Evolutionary conservation across 2,888 invertebrate species (phyloP).

Genomic region (Hirtodrosophila alboralis): DNA sequence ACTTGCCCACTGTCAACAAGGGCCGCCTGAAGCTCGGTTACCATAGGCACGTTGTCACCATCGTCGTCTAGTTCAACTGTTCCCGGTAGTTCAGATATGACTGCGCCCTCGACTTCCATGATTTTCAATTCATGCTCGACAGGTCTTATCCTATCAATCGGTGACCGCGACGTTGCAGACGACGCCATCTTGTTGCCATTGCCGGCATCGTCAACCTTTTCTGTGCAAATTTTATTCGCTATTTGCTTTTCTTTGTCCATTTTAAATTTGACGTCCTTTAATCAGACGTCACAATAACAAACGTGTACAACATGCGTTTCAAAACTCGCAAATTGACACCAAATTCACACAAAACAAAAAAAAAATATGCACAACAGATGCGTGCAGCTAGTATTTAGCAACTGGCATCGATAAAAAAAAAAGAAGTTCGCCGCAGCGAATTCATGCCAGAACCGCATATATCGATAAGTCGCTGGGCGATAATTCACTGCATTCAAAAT

Average conservation of each 20-base stretch:
- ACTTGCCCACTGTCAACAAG: neutral
- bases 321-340: no score
- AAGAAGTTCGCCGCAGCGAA: neutral
- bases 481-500: no score
- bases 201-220: conserved; percentile 35
- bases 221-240: neutral
- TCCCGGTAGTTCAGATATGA: neutral
- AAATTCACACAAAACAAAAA: neutral
- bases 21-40: conserved; percentile 21
- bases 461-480: conserved; percentile 2
- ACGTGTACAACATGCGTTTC: neutral
- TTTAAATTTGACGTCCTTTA: neutral
- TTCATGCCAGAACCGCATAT: neutral
- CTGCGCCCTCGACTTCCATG: conserved; percentile 60
- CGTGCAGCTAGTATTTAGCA: neutral
- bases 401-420: conserved; percentile 11
- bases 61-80: conserved; percentile 56
- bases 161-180: neutral
- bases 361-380: neutral
- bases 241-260: conserved; percentile 17
- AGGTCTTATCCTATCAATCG: neutral
- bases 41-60: conserved; percentile 4
- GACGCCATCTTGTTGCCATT: conserved; percentile 69
- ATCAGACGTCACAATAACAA: no score
- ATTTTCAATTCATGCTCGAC: conserved; percentile 59